Evolutionary conservation across 2,797 vertebrate genomes (phyloP), one percentile per base, ranked within the genome.

Genomic region (Alcedo quadribrachys): DNA sequence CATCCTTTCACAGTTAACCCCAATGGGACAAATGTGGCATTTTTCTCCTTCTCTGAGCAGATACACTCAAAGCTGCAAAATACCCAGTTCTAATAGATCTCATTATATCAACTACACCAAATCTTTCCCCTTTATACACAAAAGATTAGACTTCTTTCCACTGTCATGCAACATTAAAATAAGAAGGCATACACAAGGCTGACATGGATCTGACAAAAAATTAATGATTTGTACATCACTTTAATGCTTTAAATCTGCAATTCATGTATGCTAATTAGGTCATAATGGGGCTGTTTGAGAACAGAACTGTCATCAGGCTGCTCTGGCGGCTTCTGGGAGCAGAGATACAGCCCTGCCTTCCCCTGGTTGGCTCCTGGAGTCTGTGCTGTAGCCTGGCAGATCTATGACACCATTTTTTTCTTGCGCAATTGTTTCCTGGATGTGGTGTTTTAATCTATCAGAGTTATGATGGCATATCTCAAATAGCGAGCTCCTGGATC

Each of bases 181-280:
- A 97, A 94, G 94, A 96, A 97, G 94, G 95, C 97, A 97, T 96
- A 98, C 96, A 97, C 97, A 97, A 94, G 96, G 95, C 96, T 97
- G 97, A 98, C 97, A 98, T 95, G 93, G 87, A 97, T 98, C 98
- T 98, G 98, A 98, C 98, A 98, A 97, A 98, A 98, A 98, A 98
- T 98, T 98, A 98, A 98, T 98, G 97, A 98, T 98, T 98, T 98
- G 96, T 98, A 97, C 97, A 98, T 98, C 97, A 98, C 96, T 97
- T 97, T 98, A 98, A 98, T 98, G 97, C 96, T 95, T 98, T 95
- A 94, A 98, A 98, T 98, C 97, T 98, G 97, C 97, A 98, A 98
- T 98, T 98, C 98, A 98, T 98, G 93, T 98, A 98, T 98, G 98
- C 97, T 98, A 98, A 98, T 98, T 98, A 98, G 97, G 92, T 97